Conservation (phyloP, 1,140 invertebrate genomes). For the Acromyrmex charruanus region DNA sequence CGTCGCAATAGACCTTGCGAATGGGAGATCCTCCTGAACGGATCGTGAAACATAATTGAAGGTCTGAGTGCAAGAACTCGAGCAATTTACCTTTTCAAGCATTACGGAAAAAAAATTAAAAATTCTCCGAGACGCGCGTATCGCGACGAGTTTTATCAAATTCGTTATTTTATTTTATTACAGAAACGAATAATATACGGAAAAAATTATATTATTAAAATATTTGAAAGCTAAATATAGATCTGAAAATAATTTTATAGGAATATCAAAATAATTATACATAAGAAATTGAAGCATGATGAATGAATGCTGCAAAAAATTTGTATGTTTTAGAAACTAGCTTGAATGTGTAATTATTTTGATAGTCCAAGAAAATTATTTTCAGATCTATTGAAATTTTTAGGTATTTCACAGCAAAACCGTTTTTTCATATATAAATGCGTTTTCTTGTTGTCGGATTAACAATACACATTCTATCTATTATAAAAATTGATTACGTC, state of each 20-base stretch:
- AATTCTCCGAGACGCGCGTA: conserved; percentile 6
- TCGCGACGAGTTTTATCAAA: conserved; percentile 1
- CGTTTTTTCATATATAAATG: no score
- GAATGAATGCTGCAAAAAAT: no score
- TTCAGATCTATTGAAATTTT: no score
- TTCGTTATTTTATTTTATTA: neutral
- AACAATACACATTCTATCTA: neutral
- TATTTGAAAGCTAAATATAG: no score
- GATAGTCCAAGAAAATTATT: no score
- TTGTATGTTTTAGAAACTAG: no score
- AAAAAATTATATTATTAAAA: no score
- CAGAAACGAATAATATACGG: neutral
- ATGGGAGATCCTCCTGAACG: conserved; percentile 22
- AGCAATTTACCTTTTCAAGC: neutral
- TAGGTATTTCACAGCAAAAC: no score
- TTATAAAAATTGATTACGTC: neutral
- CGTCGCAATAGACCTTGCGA: conserved; percentile 68
- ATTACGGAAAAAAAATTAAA: conserved; percentile 10
- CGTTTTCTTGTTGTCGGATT: neutral
- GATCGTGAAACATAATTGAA: conserved; percentile 53
- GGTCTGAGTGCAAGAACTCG: conserved; percentile 22
- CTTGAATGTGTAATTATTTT: no score
- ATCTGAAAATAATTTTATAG: no score
- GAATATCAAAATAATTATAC: no score
- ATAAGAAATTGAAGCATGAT: no score